Evolutionary conservation across 2,113 vertebrate genomes (phyloP), one percentile per base, ranked within the genome.

Genomic region (Natator depressus): DNA sequence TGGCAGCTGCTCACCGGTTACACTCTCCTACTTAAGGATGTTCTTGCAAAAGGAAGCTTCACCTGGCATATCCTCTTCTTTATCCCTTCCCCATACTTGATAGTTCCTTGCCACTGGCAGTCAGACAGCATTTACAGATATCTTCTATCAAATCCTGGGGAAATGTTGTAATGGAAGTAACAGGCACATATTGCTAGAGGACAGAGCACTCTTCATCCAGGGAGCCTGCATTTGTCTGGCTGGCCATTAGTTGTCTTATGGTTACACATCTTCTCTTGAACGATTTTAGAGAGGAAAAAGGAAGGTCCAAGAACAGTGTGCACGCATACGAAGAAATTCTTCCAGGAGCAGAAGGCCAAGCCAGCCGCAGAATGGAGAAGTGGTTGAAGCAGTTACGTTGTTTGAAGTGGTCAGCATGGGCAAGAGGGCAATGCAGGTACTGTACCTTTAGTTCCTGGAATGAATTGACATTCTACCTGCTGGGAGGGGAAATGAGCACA

Each of bases 361-460:
- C 55, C 97, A 51, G 14, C 90, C 97, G 25, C 98, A 96, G 95
- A 97, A 96, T 97, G 98, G 97, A 10, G 95, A 98, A 3, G 97
- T 98, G 92, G 82, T 98, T 87, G 98, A 99, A 97, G 98, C 99
- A 0, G 99, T 99, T 96, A 99, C 99, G 0, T 96, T 99, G 94
- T 99, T 99, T 96, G 99, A 99, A 95, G 99, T 99, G 95, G 95
- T 99, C 96, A 98, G 98, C 94, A 99, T 99, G 99, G 99, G 99
- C 86, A 98, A 98, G 92, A 98, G 24, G 79, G 99, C 99, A 92
- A 99, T 99, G 98, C 98, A 99, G 99, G 99, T 99, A 97, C 54
- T 80, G 99, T 99, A 97, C 54, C 80, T 89, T 69, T 42, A n/a
- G 72, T 38, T 85, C 50, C 79, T 81, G 42, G 42, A 47, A 22